Base-by-base conservation (phyloP, 2,113 vertebrate genomes). In the Anoplopoma fimbria region DNA sequence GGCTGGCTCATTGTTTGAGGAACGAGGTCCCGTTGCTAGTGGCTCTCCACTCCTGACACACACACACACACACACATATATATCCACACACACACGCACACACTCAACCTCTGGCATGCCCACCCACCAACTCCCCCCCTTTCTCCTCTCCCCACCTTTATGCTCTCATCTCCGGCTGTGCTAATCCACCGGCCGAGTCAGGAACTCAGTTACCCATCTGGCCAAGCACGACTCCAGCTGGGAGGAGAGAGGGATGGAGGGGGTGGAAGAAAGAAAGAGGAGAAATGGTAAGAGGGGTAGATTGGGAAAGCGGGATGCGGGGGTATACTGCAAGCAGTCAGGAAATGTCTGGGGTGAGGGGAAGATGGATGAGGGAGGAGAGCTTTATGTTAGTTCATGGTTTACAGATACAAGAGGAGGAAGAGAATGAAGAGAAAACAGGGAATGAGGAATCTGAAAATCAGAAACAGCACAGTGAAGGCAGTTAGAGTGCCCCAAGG, bases 171-270 rank as follows among this genome's bases (percentile, higher is more conserved):
- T 91, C 91, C 85, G 81, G 85, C 93, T 92, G 92, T 92, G 92
- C 82, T 93, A 92, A 93, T 93, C 93, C 92, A 92, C 87, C 62
- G 57, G 78, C 77, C 87, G 83, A 89, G 89, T 92, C 95, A 95
- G 89, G 95, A 95, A 96, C 95, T 95, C 94, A 95, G 96, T 95
- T 95, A 95, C 95, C 91, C 96, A 96, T 96, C 94, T 95, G 94
- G 91, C 94, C 92, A 87, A 93, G 91, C 93, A 92, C 91, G 93
- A 94, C 91, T 95, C 95, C 81, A 91, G 95, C 92, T 94, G 94
- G 88, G 92, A 92, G 89, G 87, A 90, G 88, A 88, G 94, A 91
- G 89, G 89, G 93, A 92, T 75, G 79, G 87, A 94, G 87, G 94
- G 19, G 87, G 94, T 92, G 91, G 92, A 87, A 86, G 86, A 87